These are phyloP conservation scores for Cygnus buccinator DNA, from an alignment of 2,113 vertebrate genomes.

Conservation along the genomic window DNA sequence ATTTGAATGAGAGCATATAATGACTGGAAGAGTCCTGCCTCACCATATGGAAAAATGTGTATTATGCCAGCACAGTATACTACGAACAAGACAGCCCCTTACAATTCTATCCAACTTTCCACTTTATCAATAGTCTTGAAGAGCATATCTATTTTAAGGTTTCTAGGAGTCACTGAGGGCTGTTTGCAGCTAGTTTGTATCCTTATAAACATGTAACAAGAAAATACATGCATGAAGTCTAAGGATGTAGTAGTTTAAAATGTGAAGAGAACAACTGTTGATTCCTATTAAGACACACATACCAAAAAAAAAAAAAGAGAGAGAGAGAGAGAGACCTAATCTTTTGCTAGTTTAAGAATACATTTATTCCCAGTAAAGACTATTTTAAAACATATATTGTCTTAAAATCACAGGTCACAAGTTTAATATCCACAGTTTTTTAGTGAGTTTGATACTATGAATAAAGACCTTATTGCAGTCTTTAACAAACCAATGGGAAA, in stretches of 20 bases:
- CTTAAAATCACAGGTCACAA: neutral
- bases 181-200: neutral
- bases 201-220: neutral
- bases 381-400: neutral
- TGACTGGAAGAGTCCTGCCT: slow-evolving; percentile 73
- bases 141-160: slow-evolving; percentile 18
- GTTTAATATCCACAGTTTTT: neutral
- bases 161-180: neutral
- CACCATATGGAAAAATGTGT: slow-evolving; percentile 76
- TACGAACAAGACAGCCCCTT: slow-evolving; percentile 57
- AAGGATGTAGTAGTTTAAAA: neutral
- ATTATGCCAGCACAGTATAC: slow-evolving; percentile 71
- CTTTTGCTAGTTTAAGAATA: neutral
- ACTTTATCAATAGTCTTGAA: slow-evolving; percentile 44
- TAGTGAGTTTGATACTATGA: neutral
- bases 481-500: neutral
- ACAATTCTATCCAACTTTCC: slow-evolving; percentile 2
- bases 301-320: no score
- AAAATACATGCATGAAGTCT: neutral
- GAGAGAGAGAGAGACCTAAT: neutral
- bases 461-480: neutral
- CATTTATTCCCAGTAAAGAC: neutral
- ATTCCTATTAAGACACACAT: neutral
- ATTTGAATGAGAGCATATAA: slow-evolving; percentile 77
- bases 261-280: neutral